Base-by-base conservation (phyloP, 2,888 invertebrate species). In the Dermolepida albohirtum region DNA sequence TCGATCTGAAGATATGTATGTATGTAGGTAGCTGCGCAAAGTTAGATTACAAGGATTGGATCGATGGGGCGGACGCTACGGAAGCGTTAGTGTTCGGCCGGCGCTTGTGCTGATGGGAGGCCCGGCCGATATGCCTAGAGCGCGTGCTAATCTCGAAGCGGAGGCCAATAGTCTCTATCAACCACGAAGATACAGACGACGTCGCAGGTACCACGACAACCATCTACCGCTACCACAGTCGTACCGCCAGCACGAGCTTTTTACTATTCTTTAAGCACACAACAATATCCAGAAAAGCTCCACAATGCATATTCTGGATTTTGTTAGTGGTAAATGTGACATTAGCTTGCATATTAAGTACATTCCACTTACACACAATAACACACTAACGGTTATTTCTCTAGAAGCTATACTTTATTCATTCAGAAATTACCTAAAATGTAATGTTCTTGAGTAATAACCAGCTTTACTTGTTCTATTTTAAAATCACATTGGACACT, bases 101-200 rank as follows among this genome's bases (percentile, higher is more conserved):
- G 76, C 77, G 74, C 73, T 77, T 74, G 75, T 75, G 76, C 77
- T 76, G 77, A 77, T 77, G 77, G 77, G 77, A 75, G 77, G 77
- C 74, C 77, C 77, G 77, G 76, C 76, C 73, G 75, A 77, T 73
- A 77, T 77, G 77, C 77, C 77, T 64, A 77, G 74, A 77, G 75
- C 77, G 73, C 77, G 77, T 72, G 75, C 74, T 73, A 72, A 71
- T 67, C 74, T 76, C 68, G 77, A 77, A 73, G 77, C 76, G 43
- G 77, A 77, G 72, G 75, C 76, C 76, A 76, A 77, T 72, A 74
- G 74, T 71, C 72, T 75, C 67, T 75, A 76, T 69, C 74, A 74
- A 66, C 77, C 75, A 67, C 74, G 76, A 50, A 74, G 76, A 74
- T 71, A 73, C 65, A 76, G 74, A 59, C 71, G 74, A 54, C 71